These are phyloP conservation scores for Conops quadrifasciatus DNA, from an alignment of 2,888 invertebrate species.

Conservation along the genomic window DNA sequence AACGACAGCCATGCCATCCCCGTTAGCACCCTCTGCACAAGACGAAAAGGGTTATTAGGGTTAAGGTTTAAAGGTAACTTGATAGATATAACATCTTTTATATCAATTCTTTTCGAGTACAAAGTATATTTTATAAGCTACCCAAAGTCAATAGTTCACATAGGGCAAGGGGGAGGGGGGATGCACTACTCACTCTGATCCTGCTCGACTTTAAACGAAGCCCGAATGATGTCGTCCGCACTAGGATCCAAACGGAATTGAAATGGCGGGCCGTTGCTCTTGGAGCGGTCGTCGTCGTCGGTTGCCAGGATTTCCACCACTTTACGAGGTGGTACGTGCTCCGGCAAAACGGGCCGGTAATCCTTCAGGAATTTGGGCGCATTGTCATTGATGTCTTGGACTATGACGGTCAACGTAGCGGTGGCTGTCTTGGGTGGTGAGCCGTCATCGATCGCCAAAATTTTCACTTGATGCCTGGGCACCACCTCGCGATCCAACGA, in stretches of 20 bases:
- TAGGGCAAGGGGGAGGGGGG: not conserved
- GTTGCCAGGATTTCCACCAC: conserved; percentile 93
- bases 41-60: not conserved
- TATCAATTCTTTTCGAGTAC: too few species aligned
- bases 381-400: conserved; percentile 95
- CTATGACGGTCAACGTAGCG: conserved; percentile 91
- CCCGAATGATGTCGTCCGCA: conserved; percentile 90
- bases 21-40: conserved; percentile 88
- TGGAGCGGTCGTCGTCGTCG: conserved; percentile 92
- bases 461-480: conserved; percentile 94
- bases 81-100: too few species aligned
- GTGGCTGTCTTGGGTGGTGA: conserved; percentile 93
- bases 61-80: too few species aligned
- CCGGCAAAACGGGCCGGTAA: conserved; percentile 90
- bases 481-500: conserved; percentile 93
- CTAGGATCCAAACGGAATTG: conserved; percentile 92
- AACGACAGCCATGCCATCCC: conserved; percentile 98
- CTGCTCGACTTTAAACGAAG: conserved; percentile 96
- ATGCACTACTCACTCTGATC: conserved; percentile 80
- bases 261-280: conserved; percentile 97
- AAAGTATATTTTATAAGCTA: too few species aligned
- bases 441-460: conserved; percentile 94
- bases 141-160: not conserved
- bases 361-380: conserved; percentile 93
- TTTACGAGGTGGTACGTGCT: conserved; percentile 90